phyloP scores from a whole-genome alignment of 2,113 vertebrate genomes.

The Myxocyprinus asiaticus region DNA sequence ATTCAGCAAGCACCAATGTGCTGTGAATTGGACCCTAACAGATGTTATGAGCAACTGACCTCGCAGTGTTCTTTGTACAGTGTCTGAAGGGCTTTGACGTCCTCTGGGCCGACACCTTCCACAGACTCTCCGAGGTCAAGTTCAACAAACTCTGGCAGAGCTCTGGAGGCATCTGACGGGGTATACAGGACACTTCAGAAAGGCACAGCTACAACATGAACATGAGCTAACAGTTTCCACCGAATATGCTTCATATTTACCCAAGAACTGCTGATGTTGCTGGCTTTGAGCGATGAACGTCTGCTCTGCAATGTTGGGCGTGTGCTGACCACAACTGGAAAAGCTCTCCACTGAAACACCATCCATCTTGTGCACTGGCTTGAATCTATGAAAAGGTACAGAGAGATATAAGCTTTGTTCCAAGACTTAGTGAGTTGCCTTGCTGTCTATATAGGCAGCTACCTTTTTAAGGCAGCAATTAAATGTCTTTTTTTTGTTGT shows the following conservation, averaged over 20 bases:
- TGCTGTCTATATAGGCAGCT: too few species aligned
- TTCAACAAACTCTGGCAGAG: slow-evolving; percentile 89
- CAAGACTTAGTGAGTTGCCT: background rate
- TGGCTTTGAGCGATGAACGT: slow-evolving; percentile 91
- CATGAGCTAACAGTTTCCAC: background rate
- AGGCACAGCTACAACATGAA: background rate
- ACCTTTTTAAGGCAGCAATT: too few species aligned
- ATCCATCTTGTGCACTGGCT: slow-evolving; percentile 89
- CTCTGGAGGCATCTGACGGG: slow-evolving; percentile 84
- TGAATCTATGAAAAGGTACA: slow-evolving; percentile 74
- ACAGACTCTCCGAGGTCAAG: slow-evolving; percentile 82
- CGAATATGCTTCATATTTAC: slow-evolving; percentile 67
- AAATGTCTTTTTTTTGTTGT: too few species aligned
- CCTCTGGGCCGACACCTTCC: slow-evolving; percentile 80
- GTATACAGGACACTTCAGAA: background rate
- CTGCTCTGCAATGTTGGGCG: slow-evolving; percentile 81
- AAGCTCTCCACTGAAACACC: slow-evolving; percentile 79
- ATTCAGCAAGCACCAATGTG: background rate
- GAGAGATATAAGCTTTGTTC: background rate
- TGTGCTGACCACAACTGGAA: slow-evolving; percentile 74
- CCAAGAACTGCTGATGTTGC: slow-evolving; percentile 96
- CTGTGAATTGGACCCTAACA: background rate
- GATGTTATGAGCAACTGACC: slow-evolving; percentile 70
- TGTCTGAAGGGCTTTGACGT: slow-evolving; percentile 89
- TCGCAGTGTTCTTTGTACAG: slow-evolving; percentile 94